phyloP scores from a whole-genome alignment of 2,888 invertebrate genomes.

The Melanostoma scalare region DNA sequence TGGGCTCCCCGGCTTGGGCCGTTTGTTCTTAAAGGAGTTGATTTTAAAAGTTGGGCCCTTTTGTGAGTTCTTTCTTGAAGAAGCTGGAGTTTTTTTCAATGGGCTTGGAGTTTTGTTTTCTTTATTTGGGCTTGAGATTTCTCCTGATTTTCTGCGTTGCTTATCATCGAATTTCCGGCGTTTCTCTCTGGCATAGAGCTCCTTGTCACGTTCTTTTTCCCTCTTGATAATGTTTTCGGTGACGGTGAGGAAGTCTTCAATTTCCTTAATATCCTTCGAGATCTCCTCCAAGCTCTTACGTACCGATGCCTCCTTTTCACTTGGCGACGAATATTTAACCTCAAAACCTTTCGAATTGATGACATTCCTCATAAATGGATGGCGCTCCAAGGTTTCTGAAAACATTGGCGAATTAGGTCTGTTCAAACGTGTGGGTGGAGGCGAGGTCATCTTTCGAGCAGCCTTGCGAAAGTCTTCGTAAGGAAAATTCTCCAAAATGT shows the following conservation, averaged over 20 bases:
- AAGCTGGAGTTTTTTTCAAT: conserved; percentile 65
- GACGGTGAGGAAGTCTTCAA: conserved; percentile 81
- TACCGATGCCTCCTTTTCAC: conserved; percentile 79
- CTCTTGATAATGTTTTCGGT: conserved; percentile 80
- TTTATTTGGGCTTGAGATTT: conserved; percentile 76
- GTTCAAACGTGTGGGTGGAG: conserved; percentile 46
- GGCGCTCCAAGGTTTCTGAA: conserved; percentile 80
- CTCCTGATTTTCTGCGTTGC: conserved; percentile 42
- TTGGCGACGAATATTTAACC: conserved; percentile 79
- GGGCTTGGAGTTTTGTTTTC: conserved; percentile 80
- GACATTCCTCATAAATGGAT: conserved; percentile 81
- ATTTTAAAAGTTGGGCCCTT: conserved; percentile 79
- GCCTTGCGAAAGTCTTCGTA: conserved; percentile 78
- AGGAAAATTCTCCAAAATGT: conserved; percentile 80
- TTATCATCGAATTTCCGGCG: conserved; percentile 71
- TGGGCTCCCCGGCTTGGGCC: conserved; percentile 77
- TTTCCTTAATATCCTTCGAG: conserved; percentile 81
- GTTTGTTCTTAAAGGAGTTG: conserved; percentile 79
- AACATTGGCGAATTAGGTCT: conserved; percentile 77
- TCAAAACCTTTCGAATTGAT: conserved; percentile 76
- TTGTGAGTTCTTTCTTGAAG: conserved; percentile 73
- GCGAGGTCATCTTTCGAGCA: conserved; percentile 61
- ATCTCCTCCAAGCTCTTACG: conserved; percentile 81
- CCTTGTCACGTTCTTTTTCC: conserved; percentile 79
- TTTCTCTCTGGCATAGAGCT: conserved; percentile 74